Evolutionary conservation across 2,888 invertebrate genomes (phyloP), one percentile per base, ranked within the genome.

Genomic region (Lysandra bellargus): DNA sequence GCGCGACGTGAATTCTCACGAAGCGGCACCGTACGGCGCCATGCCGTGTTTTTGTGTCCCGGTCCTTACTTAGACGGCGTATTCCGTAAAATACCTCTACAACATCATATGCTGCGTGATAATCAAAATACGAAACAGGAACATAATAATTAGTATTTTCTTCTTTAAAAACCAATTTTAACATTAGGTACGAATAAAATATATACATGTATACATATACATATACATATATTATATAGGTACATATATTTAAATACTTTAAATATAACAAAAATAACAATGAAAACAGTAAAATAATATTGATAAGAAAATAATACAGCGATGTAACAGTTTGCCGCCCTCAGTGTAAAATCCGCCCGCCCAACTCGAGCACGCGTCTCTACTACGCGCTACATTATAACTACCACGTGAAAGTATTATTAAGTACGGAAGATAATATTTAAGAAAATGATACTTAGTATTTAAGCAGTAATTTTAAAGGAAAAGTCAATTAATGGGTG

Each of bases 261-360:
- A 69, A 37, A 14, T 69, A 33, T 30, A 69, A 69, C 37, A 17
- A 37, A 30, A 30, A 23, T n/a, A 61, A 61, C 23, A 37, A 69
- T 37, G 12, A 69, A 69, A 12, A 69, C 69, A 69, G 23, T 33
- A 12, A 33, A 69, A 23, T 69, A 14, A 33, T 37, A 69, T 2
- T 17, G 69, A 69, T 69, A 69, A 33, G 33, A 37, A 0, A 14
- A 33, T 69, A 33, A 33, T 1, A 12, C 23, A n/a, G 30, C 64
- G 69, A 69, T 69, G 33, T 37, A 69, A 37, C 69, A 37, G 0
- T 37, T 74, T 44, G 23, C 74, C 40, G 44, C 23, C 40, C 40
- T 76, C 49, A 76, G 76, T 76, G 33, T 76, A 57, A 76, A 33
- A 30, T 33, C 76, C 76, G 76, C 76, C 76, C 76, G 76, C 76